Base-by-base conservation (phyloP, 2,888 invertebrate genomes). In the Drosophila antonietae region DNA sequence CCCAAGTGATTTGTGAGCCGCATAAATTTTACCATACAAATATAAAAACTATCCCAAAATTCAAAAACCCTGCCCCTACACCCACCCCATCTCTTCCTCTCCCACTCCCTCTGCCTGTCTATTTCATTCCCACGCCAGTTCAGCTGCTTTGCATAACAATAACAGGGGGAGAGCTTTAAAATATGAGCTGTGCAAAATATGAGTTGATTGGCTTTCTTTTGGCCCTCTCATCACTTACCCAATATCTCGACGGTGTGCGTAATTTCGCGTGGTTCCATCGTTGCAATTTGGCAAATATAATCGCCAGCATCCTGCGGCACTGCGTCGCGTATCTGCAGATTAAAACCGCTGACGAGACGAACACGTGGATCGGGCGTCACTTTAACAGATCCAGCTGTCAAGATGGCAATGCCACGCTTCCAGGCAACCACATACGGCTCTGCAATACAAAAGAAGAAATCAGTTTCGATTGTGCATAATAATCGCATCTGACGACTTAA, bases 211-310 rank as follows among this genome's bases (percentile, higher is more conserved):
- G 23, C n/a, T 53, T 8, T 31, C 18, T 12, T 44, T 2, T n/a
- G 46, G 14, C 14, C 20, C 18, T 0, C 4, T 28, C 14, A 23
- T 23, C 62, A 93, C 94, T 95, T 92, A 95, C 95, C 95, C 68
- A 95, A 92, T 89, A 95, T 95, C 92, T 95, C 95, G 49, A 95
- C 94, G 52, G 95, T 95, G 90, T 95, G 95, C 61, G 95, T 94
- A 80, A 95, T 95, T 93, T 95, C 95, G 73, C 94, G 93, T 37
- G 95, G 95, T 76, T 94, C 94, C 84, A 95, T 93, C 43, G 95
- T 95, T 75, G 95, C 95, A 84, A 95, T 94, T 92, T 95, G 95
- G 91, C 95, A 95, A 69, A 95, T 94, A 90, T 95, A 95, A 93
- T 95, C 95, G 31, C 95, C 95, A 41, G 95, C 95, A 92, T 95